phyloP scores from a whole-genome alignment of 2,797 vertebrate genomes.

The Loris lydekkerianus region DNA sequence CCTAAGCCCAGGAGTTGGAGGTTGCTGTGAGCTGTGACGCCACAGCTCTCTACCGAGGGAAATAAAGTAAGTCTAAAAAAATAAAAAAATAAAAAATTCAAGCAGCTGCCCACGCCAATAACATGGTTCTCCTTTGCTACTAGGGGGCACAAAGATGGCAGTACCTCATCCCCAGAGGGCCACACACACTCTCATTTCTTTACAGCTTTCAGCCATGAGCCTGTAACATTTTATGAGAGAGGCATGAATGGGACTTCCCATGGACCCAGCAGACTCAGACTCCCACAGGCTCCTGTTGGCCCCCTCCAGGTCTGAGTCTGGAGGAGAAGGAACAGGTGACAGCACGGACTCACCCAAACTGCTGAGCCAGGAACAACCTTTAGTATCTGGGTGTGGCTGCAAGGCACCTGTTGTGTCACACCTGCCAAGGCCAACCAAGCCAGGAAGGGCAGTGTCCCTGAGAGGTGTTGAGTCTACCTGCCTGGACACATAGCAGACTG shows the following conservation, averaged over 20 bases:
- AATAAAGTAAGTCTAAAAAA: no score
- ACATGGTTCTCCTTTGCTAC: background rate
- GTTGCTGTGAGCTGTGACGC: no score
- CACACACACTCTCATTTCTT: background rate
- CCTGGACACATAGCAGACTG: accelerated
- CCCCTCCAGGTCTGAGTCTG: background rate
- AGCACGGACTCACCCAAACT: background rate
- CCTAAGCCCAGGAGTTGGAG: no score
- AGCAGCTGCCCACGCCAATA: background rate
- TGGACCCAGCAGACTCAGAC: background rate
- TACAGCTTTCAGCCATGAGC: background rate
- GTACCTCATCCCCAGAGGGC: background rate
- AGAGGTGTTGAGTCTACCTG: accelerated
- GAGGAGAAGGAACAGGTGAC: background rate
- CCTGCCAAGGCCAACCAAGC: accelerated
- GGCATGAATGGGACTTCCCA: background rate
- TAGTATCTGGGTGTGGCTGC: accelerated
- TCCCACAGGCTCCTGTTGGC: accelerated
- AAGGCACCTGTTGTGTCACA: background rate
- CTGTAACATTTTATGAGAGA: background rate
- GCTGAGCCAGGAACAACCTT: background rate
- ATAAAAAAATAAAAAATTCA: no score
- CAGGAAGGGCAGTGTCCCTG: no score
- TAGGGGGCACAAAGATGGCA: background rate
- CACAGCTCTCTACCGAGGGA: no score